Percentiles rank a stretch among this genome's conserved stretches.
These are phyloP conservation scores for Etia nguti DNA, from an alignment of 2,113 vertebrate genomes.

Conservation along the genomic window DNA sequence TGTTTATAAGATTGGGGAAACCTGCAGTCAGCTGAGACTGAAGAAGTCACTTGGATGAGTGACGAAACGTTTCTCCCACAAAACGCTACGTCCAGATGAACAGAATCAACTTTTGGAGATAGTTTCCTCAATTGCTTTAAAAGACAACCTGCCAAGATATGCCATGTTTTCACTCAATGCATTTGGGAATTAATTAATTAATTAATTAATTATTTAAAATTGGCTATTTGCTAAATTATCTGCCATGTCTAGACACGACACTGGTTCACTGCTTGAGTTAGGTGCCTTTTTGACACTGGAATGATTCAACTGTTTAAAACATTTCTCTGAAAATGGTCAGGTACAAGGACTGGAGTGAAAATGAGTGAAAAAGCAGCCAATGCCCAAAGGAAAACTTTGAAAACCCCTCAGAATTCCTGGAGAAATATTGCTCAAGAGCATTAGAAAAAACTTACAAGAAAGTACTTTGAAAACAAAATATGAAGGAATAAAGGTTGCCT, in stretches of 20 bases:
- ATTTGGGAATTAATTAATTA: neutral
- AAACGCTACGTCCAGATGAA: too few relatives aligned
- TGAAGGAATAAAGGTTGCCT: neutral
- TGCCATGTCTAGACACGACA: neutral
- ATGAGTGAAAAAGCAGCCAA: neutral
- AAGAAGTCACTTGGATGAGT: too few relatives aligned
- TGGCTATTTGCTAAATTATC: neutral
- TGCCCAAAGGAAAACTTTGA: neutral
- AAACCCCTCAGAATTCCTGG: rapidly evolving
- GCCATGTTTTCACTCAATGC: rapidly evolving
- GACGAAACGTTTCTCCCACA: too few relatives aligned
- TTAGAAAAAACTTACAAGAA: neutral
- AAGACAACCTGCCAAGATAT: neutral
- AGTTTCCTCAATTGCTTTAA: neutral
- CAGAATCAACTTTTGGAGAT: too few relatives aligned
- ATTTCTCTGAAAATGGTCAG: neutral
- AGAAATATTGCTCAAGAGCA: neutral
- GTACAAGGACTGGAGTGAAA: neutral
- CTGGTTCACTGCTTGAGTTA: too few relatives aligned
- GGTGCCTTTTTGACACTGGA: too few relatives aligned
- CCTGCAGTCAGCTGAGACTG: too few relatives aligned
- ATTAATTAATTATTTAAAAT: neutral
- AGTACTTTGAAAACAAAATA: neutral
- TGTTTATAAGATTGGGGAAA: too few relatives aligned
- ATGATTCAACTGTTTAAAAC: too few relatives aligned